Evolutionary conservation across 1,140 invertebrate species (phyloP).

Genomic region (Rhyzopertha dominica): DNA sequence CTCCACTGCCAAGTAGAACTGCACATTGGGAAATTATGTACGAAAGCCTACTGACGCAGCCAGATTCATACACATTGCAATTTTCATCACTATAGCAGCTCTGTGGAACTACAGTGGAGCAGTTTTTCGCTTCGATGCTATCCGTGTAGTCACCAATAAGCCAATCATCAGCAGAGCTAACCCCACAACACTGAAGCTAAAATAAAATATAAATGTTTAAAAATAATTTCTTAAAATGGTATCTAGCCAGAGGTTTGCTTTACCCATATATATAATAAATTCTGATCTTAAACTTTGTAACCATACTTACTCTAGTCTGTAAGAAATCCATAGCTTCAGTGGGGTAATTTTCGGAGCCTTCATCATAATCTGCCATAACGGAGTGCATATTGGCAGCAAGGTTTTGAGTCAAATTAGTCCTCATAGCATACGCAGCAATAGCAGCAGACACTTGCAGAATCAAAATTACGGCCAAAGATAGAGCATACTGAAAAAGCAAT

Average conservation of each 20-base stretch:
- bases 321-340: too few species aligned
- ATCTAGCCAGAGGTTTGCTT: too few species aligned
- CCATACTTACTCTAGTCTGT: constrained; percentile 55
- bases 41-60: constrained; percentile 62
- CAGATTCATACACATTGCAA: constrained; percentile 49
- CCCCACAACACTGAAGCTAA: constrained; percentile 73
- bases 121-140: constrained; percentile 23
- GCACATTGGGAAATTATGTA: constrained; percentile 67
- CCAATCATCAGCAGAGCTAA: constrained; percentile 62
- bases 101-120: too few species aligned
- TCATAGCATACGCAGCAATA: constrained; percentile 70
- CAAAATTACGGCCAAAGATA: constrained; percentile 69
- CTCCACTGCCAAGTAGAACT: constrained; percentile 70
- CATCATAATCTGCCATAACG: too few species aligned
- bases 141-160: not conserved
- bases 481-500: constrained; percentile 66
- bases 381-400: constrained; percentile 54
- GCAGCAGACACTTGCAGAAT: constrained; percentile 76
- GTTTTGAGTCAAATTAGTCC: constrained; percentile 54
- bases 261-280: not conserved
- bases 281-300: not conserved
- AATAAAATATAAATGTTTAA: constrained; percentile 17
- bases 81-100: too few species aligned
- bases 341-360: too few species aligned
- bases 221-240: too few species aligned